A percentile compares a stretch with the other conserved stretches of the same genome.
These are phyloP conservation scores for Camelus bactrianus DNA, from an alignment of 2,113 vertebrate species.

Conservation along the genomic window DNA sequence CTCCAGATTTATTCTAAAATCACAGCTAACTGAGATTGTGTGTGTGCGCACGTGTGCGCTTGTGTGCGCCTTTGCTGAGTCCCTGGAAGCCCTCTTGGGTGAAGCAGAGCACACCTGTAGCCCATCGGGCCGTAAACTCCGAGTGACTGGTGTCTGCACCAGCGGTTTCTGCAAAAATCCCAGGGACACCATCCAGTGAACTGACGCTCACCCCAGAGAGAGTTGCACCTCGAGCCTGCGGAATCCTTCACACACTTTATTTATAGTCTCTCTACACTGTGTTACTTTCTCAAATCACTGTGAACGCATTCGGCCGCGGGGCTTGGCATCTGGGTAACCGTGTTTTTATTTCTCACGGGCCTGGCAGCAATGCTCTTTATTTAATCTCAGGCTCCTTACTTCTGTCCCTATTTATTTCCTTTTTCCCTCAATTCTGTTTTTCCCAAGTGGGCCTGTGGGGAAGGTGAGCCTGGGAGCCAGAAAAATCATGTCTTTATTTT, in stretches of 20 bases:
- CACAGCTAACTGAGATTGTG: neutral
- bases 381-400: neutral
- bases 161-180: neutral
- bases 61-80: rapidly evolving
- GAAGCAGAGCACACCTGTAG: neutral
- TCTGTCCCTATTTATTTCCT: neutral
- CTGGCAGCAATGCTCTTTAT: neutral
- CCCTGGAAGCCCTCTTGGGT: neutral
- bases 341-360: neutral
- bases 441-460: neutral
- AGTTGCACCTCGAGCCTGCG: neutral
- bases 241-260: neutral
- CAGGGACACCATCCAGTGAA: neutral
- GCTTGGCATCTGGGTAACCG: neutral
- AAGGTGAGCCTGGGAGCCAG: neutral
- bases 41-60: neutral
- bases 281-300: neutral
- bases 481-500: neutral
- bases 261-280: neutral
- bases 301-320: neutral
- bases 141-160: neutral
- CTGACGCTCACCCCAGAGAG: neutral
- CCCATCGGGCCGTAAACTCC: neutral
- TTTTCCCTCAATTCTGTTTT: neutral
- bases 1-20: neutral